Conservation (phyloP, 2,113 vertebrate genomes). For the Bombycilla garrulus region DNA sequence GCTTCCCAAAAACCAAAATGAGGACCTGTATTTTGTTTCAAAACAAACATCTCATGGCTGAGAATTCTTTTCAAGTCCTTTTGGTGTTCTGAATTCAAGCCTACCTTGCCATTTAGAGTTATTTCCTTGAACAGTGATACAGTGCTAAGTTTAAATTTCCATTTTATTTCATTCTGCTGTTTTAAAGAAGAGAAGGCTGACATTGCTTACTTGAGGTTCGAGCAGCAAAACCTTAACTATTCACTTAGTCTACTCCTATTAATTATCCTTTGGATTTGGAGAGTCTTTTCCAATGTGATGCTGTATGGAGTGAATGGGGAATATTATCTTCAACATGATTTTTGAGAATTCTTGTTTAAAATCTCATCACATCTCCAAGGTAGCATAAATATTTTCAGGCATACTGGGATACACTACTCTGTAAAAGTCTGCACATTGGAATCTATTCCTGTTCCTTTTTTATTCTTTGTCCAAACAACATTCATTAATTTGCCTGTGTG, state of each 20-base stretch:
- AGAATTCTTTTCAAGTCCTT: neutral
- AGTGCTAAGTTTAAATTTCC: neutral
- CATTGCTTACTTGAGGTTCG: neutral
- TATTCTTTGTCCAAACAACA: neutral
- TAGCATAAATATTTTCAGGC: neutral
- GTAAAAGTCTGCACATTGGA: neutral
- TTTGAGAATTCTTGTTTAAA: neutral
- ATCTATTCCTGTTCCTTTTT: neutral
- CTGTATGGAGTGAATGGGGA: neutral
- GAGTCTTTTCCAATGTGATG: neutral
- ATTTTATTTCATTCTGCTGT: neutral
- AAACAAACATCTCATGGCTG: neutral
- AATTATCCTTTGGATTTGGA: neutral
- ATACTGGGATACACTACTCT: neutral
- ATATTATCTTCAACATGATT: neutral
- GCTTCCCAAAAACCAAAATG: neutral
- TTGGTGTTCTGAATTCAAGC: neutral
- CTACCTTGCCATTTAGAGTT: neutral
- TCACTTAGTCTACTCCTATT: neutral
- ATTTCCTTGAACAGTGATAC: neutral
- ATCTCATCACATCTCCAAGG: neutral
- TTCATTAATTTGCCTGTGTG: neutral
- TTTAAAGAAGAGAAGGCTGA: neutral
- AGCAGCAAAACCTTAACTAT: neutral
- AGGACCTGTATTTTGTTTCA: neutral